Evolutionary conservation across 2,888 invertebrate species (phyloP), one percentile per base, ranked within the genome.

Genomic region (Drosophila anomalata): DNA sequence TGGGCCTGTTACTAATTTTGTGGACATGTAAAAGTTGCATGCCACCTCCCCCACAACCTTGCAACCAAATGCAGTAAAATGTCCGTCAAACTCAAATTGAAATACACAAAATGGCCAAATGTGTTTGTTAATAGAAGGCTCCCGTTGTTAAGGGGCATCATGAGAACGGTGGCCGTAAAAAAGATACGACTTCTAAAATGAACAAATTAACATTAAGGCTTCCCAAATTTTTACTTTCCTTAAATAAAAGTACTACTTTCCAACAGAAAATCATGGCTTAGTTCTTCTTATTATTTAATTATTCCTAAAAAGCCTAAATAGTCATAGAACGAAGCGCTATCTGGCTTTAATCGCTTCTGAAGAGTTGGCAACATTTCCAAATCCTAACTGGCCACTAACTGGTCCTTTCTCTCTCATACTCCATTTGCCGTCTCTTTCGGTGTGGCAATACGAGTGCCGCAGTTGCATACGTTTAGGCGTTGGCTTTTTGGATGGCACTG

Each of bases 1-100:
- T 79, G 85, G 61, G 66, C 65, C 63, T 62, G 61, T 66, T 71
- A 77, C 86, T 77, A 82, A 82, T 85, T 87, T 73, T 54, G 52
- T 61, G 52, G 57, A 59, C 60, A 67, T 68, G 69, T 58, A 69
- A 74, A 73, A 59, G 53, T 72, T 59, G 74, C 68, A 59, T 12
- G 22, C 31, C 29, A 8, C 29, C 46, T 29, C 29, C 29, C 29
- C 29, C 29, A 9, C 29, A 29, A 29, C 29, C 29, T 29, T n/a
- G 14, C 51, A 42, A 17, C 36, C 24, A 57, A 52, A 24, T 52
- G 73, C 62, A 12, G 42, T 52, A 63, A 65, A 65, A 70, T 39
- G 50, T 31, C 31, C 26, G 39, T 24, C 50, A 46, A 67, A 59
- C 52, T 11, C 47, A 48, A 70, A 60, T 57, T 70, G 61, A 29